These are phyloP conservation scores for Thaumetopoea pityocampa DNA, from an alignment of 1,140 invertebrate species.

Conservation along the genomic window DNA sequence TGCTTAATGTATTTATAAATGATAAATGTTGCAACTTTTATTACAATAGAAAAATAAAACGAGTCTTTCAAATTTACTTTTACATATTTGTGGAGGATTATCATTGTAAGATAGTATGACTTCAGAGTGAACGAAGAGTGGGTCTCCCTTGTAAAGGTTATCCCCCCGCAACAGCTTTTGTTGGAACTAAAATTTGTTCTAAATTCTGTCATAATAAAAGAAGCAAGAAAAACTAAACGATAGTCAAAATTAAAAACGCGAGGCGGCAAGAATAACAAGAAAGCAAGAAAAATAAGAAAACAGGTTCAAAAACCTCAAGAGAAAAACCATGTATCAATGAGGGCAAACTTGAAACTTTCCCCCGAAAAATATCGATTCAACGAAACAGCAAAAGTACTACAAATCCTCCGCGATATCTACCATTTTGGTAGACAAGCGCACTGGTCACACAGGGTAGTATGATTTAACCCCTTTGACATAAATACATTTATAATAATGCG, in stretches of 20 bases:
- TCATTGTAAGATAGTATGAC: no score
- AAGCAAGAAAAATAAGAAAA: constrained; percentile 17
- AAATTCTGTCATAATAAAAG: constrained; percentile 1
- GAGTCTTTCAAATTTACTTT: no score
- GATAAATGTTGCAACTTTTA: no score
- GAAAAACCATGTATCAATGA: constrained; percentile 9
- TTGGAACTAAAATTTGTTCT: constrained; percentile 1
- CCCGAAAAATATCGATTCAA: constrained; percentile 11
- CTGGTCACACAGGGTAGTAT: constrained; percentile 5
- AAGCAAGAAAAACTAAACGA: constrained; percentile 9
- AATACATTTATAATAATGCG: no score
- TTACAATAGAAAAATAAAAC: no score
- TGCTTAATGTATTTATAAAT: constrained; percentile 24
- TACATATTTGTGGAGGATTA: no score
- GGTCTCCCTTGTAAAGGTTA: no score
- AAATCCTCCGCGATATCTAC: constrained; percentile 11
- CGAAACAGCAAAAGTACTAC: constrained; percentile 16
- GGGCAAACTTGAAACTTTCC: constrained; percentile 16
- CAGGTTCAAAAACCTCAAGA: constrained; percentile 18
- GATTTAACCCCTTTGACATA: constrained; percentile 2
- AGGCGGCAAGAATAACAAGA: constrained; percentile 22
- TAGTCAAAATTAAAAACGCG: constrained; percentile 28
- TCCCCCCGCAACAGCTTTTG: no score
- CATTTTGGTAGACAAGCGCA: constrained; percentile 9
- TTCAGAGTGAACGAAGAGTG: no score